Evolutionary conservation across 2,888 invertebrate genomes (phyloP), one percentile per base, ranked within the genome.

Genomic region (Himalopsyche anomala): DNA sequence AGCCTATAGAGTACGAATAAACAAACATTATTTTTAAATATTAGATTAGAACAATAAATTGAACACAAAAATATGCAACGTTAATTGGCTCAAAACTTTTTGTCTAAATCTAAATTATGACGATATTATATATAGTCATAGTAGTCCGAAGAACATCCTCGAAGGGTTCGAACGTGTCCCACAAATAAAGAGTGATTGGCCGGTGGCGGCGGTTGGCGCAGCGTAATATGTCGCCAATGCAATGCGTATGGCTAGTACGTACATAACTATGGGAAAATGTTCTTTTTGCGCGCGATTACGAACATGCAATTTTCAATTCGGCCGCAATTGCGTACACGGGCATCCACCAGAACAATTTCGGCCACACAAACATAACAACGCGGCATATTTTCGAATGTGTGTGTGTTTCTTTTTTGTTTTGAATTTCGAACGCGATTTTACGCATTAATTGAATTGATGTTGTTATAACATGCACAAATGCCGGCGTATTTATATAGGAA

Each of bases 161-260:
- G 62, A 62, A 62, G 62, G 62, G 62, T 62, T 62, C 15, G 62
- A 62, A 28, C 62, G 28, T 62, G 62, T 62, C 62, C 62, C 62
- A 62, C 62, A 62, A 62, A 62, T 62, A 62, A 62, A 62, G 62
- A 62, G 62, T 62, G 62, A 62, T 62, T 28, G 62, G 62, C 28
- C 19, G 28, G 62, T 28, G 28, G 28, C 62, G 28, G 62, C 28
- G 62, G 62, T 62, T 62, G 62, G 62, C 62, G 62, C 62, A 62
- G 8, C 28, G 28, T 51, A 51, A 51, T 28, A 62, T 62, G 62
- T 62, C 62, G 19, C 28, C 19, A 19, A 62, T 19, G 62, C 62
- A 62, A 28, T 28, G 62, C 62, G 62, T 62, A 62, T 28, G 62
- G 28, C 62, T 19, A 62, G 62, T 62, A 62, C 62, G 11, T 62